Evolutionary conservation across 2,797 vertebrate genomes (phyloP).

Genomic region (Premnoplex brunnescens): DNA sequence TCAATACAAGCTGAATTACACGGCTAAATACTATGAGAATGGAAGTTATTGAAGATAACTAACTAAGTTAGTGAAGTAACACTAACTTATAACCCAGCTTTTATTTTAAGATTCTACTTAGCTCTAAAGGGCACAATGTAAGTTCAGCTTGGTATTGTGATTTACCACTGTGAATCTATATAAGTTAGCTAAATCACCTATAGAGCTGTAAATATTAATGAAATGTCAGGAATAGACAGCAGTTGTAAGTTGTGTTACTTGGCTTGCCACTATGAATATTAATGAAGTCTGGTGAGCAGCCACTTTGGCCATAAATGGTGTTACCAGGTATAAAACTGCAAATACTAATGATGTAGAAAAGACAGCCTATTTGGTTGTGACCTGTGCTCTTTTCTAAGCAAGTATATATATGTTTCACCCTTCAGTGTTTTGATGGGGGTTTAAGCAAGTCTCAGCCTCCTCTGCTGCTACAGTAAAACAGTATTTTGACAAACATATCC

Average conservation of each 20-base stretch:
- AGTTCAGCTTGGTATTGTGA: background rate
- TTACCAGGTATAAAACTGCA: background rate
- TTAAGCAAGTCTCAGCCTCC: background rate
- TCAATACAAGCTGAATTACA: background rate
- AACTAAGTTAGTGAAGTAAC: too few species aligned
- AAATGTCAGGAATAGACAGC: background rate
- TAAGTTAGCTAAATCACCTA: background rate
- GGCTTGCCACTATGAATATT: background rate
- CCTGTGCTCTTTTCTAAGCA: background rate
- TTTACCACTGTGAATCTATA: background rate
- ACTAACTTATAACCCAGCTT: background rate
- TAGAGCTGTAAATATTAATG: background rate
- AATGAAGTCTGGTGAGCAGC: background rate
- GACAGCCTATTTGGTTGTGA: background rate
- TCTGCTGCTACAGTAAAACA: background rate
- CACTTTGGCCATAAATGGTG: background rate
- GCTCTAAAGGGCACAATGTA: background rate
- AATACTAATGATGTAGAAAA: background rate
- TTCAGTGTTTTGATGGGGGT: background rate
- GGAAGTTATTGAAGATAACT: background rate
- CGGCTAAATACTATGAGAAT: background rate
- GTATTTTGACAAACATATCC: slow-evolving; percentile 7
- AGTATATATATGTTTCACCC: background rate
- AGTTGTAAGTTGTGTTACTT: background rate
- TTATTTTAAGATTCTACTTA: background rate